These are phyloP conservation scores for Aphelenchoides bicaudatus DNA, from an alignment of 2,888 invertebrate genomes.

Conservation along the genomic window DNA sequence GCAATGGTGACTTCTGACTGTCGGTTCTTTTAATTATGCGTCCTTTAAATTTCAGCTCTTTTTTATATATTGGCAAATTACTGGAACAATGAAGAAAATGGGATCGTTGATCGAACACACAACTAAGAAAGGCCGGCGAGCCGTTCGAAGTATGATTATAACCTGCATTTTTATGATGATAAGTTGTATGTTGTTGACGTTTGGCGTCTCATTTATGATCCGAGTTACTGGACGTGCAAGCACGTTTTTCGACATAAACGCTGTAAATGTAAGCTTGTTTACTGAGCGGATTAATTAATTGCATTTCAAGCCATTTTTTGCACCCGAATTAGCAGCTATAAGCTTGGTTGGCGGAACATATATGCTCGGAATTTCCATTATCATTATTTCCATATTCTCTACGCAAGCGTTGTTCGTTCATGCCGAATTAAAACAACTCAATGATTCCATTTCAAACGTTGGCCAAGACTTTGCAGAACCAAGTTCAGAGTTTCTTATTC, in stretches of 20 bases:
- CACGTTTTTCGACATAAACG: conserved; percentile 9
- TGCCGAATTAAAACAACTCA: conserved; percentile 6
- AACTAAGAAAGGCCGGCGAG: not conserved
- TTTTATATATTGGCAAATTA: conserved; percentile 1
- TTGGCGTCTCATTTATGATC: conserved; percentile 1
- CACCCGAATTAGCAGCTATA: not conserved
- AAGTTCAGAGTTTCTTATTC: too few species aligned
- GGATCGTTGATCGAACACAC: not conserved
- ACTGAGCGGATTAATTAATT: not conserved
- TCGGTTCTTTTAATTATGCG: not conserved
- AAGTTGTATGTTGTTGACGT: not conserved
- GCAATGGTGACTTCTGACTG: not conserved
- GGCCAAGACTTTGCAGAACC: too few species aligned
- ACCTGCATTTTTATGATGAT: not conserved
- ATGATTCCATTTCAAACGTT: not conserved
- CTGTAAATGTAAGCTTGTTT: not conserved
- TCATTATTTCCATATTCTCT: conserved; percentile 1
- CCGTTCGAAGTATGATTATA: not conserved
- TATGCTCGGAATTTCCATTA: not conserved
- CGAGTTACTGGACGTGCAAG: conserved; percentile 3
- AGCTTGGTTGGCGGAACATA: not conserved
- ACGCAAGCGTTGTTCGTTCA: not conserved
- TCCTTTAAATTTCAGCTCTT: conserved; percentile 2
- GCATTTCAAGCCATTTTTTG: not conserved
- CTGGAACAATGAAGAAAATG: not conserved